Percentiles rank a stretch among this genome's conserved stretches.
Evolutionary conservation across 2,888 invertebrate species (phyloP).

Genomic region (Yponomeuta evonymella): DNA sequence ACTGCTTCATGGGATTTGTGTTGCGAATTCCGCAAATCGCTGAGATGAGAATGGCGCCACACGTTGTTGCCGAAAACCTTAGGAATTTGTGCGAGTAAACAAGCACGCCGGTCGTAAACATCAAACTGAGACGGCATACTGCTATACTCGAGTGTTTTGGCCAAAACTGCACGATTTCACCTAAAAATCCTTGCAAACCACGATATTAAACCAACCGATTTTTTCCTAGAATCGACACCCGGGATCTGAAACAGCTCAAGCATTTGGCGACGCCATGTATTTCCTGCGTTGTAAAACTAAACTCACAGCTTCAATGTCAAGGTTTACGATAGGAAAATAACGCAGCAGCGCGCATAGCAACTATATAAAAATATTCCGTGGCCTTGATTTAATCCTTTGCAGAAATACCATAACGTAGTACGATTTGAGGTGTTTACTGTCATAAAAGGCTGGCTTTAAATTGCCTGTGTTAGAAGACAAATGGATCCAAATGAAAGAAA

Average conservation of each 20-base stretch:
- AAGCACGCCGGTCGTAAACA: constrained; percentile 34
- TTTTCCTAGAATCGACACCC: not conserved
- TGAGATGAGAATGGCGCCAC: constrained; percentile 51
- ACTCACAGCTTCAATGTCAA: constrained; percentile 66
- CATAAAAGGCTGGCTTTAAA: too few species aligned
- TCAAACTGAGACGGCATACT: constrained; percentile 31
- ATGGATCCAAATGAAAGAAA: constrained; percentile 14
- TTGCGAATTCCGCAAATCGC: constrained; percentile 41
- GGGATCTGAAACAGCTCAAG: constrained; percentile 38
- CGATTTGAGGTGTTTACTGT: too few species aligned
- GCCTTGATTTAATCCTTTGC: not conserved
- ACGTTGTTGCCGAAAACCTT: constrained; percentile 19
- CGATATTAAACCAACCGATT: not conserved
- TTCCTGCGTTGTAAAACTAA: constrained; percentile 61
- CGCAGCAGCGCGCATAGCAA: constrained; percentile 32
- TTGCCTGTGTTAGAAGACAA: not conserved
- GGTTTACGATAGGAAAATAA: constrained; percentile 58
- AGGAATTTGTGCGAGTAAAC: constrained; percentile 16
- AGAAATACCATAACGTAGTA: too few species aligned
- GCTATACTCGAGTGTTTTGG: constrained; percentile 26
- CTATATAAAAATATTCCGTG: constrained; percentile 22
- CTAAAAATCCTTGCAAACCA: not conserved
- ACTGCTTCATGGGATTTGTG: constrained; percentile 49
- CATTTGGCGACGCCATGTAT: constrained; percentile 37
- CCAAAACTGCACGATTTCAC: not conserved